phyloP scores from a whole-genome alignment of 2,888 invertebrate genomes.

The Amphipoea lucens region DNA sequence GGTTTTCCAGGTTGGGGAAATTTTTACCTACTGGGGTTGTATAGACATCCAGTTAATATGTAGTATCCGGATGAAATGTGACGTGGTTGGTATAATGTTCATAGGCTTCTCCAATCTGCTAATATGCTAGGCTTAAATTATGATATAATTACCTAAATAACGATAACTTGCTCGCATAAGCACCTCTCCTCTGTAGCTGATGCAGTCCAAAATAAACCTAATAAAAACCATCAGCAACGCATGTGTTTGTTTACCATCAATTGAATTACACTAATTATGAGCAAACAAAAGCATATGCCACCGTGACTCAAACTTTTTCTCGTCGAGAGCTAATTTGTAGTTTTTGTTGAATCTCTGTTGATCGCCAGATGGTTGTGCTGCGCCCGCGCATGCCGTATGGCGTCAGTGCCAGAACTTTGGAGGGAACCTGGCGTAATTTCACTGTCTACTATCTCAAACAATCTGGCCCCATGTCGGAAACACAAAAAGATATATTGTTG shows the following conservation, averaged over 20 bases:
- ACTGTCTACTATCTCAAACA: constrained; percentile 81
- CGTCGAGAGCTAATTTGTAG: constrained; percentile 76
- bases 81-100: not conserved
- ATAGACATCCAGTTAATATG: not conserved
- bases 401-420: constrained; percentile 56
- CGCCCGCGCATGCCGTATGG: constrained; percentile 81
- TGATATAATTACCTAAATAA: not conserved
- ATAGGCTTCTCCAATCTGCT: not conserved
- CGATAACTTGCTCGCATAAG: not conserved
- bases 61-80: not conserved
- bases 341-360: constrained; percentile 76
- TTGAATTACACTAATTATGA: constrained; percentile 79
- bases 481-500: constrained; percentile 57
- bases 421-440: constrained; percentile 77
- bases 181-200: not conserved
- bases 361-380: constrained; percentile 79
- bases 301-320: constrained; percentile 78
- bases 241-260: constrained; percentile 61
- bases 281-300: constrained; percentile 85
- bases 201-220: constrained; percentile 18
- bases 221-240: constrained; percentile 24
- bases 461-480: constrained; percentile 73
- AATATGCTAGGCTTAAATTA: too few relatives aligned
- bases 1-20: not conserved
- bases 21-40: not conserved